These are phyloP conservation scores for Istiophorus platypterus DNA, from an alignment of 2,113 vertebrate genomes.

Conservation along the genomic window DNA sequence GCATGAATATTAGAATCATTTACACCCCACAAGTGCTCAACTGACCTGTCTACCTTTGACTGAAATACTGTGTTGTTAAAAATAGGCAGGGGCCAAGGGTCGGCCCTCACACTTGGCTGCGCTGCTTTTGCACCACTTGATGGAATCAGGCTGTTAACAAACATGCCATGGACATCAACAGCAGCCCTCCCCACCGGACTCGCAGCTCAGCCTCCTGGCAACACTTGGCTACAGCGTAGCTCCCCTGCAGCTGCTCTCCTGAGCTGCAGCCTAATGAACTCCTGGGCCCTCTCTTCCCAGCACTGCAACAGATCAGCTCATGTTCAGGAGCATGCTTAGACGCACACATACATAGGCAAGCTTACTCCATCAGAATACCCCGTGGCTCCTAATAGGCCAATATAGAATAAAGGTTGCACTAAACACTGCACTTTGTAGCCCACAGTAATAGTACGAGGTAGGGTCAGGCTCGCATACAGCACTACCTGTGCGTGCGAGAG, in stretches of 20 bases:
- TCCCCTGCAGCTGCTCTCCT: slow-evolving; percentile 81
- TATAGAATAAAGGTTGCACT: slow-evolving; percentile 76
- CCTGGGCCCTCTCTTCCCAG: slow-evolving; percentile 73
- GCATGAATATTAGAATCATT: slow-evolving; percentile 79
- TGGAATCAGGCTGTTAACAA: slow-evolving; percentile 86
- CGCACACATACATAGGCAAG: slow-evolving; percentile 61
- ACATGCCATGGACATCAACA: slow-evolving; percentile 84
- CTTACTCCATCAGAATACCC: slow-evolving; percentile 63
- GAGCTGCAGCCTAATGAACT: slow-evolving; percentile 83
- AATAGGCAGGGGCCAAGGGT: slow-evolving; percentile 77
- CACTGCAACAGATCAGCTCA: slow-evolving; percentile 68
- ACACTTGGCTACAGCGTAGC: slow-evolving; percentile 72
- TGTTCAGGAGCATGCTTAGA: slow-evolving; percentile 54
- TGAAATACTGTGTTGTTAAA: slow-evolving; percentile 75
- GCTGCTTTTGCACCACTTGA: slow-evolving; percentile 81
- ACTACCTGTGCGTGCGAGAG: slow-evolving; percentile 59
- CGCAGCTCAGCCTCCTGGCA: slow-evolving; percentile 80
- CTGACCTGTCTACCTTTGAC: slow-evolving; percentile 79
- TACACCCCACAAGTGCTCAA: slow-evolving; percentile 69
- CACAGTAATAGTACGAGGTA: slow-evolving; percentile 59
- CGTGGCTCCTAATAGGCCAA: slow-evolving; percentile 77
- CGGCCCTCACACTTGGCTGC: slow-evolving; percentile 77
- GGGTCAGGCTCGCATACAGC: slow-evolving; percentile 59
- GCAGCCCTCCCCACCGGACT: slow-evolving; percentile 75
- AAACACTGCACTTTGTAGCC: slow-evolving; percentile 65